Conservation (phyloP, 1,140 invertebrate genomes). For the Macrotrachela quadricornifera region DNA sequence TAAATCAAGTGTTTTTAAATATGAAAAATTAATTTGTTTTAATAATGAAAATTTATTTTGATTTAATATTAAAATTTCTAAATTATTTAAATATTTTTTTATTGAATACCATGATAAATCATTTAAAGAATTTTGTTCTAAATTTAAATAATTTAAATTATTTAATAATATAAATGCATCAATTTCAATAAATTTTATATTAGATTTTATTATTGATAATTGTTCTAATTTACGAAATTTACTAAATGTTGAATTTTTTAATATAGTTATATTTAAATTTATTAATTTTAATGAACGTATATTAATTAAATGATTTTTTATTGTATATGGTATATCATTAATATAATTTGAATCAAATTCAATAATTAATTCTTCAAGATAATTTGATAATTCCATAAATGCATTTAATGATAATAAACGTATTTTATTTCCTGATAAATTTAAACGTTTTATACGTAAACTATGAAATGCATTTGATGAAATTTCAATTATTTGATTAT, state of each 20-base stretch:
- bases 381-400: constrained; percentile 2
- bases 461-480: background rate
- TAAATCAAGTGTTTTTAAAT: background rate
- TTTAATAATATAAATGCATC: no score
- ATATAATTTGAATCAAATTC: background rate
- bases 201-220: no score
- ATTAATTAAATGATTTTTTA: background rate
- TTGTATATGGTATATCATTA: background rate
- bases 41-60: no score
- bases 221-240: background rate
- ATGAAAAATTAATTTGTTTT: no score
- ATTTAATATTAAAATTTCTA: no score
- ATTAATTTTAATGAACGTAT: background rate
- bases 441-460: constrained; percentile 4
- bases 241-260: background rate
- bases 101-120: no score
- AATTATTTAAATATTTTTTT: no score
- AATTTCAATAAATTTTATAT: no score
- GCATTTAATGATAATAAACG: background rate
- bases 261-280: background rate
- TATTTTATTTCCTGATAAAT: constrained; percentile 1
- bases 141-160: no score
- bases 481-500: constrained; percentile 3
- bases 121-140: no score
- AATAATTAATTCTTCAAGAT: constrained; percentile 3